These are phyloP conservation scores for Gymnopithys bicolor DNA, from an alignment of 2,797 vertebrate genomes.

Conservation along the genomic window DNA sequence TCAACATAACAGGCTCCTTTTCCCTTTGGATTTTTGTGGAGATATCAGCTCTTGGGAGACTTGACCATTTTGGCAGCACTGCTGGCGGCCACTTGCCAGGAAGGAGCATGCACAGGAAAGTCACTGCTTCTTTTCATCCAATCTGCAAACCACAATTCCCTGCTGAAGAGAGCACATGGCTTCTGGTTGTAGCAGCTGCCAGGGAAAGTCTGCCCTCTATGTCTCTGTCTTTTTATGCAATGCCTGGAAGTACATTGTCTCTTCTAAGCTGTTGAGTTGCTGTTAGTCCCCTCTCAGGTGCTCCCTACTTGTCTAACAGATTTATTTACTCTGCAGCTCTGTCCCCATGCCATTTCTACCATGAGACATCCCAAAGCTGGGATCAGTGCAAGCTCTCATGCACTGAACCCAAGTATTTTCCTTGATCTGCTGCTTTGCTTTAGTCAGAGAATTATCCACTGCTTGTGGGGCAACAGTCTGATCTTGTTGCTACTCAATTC, in stretches of 20 bases:
- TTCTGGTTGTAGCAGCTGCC: not conserved
- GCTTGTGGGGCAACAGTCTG: not conserved
- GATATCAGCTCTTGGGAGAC: not conserved
- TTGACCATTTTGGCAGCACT: not conserved
- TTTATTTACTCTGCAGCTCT: not conserved
- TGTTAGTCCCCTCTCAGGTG: not conserved
- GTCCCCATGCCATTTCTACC: not conserved
- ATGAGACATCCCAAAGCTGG: not conserved
- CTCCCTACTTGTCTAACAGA: not conserved
- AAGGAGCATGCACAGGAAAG: not conserved
- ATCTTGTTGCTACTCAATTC: not conserved
- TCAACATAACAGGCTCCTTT: not conserved
- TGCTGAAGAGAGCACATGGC: not conserved
- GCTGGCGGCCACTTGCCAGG: not conserved
- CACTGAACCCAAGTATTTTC: not conserved
- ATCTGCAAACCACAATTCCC: not conserved
- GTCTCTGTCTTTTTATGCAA: not conserved
- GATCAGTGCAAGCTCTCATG: not conserved
- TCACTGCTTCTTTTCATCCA: not conserved
- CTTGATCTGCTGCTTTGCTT: not conserved
- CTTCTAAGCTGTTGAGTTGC: not conserved
- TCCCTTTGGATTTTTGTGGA: not conserved
- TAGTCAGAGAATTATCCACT: not conserved
- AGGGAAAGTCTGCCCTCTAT: not conserved
- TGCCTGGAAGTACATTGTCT: not conserved